These are phyloP conservation scores for Parus major DNA, from an alignment of 2,113 vertebrate species.

Conservation along the genomic window DNA sequence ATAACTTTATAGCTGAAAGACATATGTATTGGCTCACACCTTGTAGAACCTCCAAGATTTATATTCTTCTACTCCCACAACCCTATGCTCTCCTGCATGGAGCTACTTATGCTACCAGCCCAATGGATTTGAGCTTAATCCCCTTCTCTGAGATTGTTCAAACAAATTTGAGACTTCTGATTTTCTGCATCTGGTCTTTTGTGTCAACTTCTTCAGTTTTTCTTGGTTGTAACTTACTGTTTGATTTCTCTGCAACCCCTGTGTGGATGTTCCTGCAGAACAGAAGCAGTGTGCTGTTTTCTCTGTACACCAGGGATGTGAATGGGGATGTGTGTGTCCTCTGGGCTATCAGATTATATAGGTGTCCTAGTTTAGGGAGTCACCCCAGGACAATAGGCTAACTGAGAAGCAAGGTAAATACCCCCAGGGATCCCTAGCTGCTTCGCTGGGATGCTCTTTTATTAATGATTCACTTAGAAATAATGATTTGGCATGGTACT, in stretches of 20 bases:
- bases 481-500: not conserved
- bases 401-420: not conserved
- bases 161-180: not conserved
- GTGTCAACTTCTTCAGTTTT: not conserved
- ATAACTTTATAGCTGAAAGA: not conserved
- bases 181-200: not conserved
- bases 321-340: not conserved
- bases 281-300: not conserved
- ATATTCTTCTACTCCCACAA: not conserved
- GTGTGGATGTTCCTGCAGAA: not conserved
- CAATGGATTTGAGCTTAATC: not conserved
- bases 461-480: not conserved
- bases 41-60: not conserved
- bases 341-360: not conserved
- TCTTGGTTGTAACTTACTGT: not conserved
- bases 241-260: not conserved
- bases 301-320: not conserved
- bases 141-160: not conserved
- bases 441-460: not conserved
- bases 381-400: no score
- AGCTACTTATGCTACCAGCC: not conserved
- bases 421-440: not conserved
- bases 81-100: accelerated
- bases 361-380: no score
- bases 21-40: not conserved